Conservation (phyloP, 1,140 invertebrate species). For the Penaeus chinensis region DNA sequence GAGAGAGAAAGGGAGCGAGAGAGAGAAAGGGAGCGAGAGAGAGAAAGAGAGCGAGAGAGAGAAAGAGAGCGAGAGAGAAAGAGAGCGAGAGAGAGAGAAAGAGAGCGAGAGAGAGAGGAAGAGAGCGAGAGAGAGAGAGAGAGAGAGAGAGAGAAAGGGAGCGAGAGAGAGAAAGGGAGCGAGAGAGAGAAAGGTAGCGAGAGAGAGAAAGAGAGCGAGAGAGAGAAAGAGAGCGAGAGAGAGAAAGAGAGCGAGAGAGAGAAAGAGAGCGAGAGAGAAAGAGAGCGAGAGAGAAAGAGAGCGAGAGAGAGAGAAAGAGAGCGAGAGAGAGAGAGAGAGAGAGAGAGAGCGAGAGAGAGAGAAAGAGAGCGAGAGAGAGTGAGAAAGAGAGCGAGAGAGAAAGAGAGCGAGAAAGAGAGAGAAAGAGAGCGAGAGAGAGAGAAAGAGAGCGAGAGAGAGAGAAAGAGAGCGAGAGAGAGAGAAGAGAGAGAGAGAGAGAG, state of each 20-base stretch:
- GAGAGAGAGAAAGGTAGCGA: background rate
- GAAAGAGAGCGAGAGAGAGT: background rate
- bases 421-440: background rate
- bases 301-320: background rate
- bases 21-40: too few relatives aligned
- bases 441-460: background rate
- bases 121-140: background rate
- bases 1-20: background rate
- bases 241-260: too few relatives aligned
- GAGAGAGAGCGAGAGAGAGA: background rate
- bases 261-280: too few relatives aligned
- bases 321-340: background rate
- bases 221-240: too few relatives aligned
- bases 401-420: background rate
- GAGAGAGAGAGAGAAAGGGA: background rate
- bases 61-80: too few relatives aligned
- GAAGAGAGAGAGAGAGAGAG: background rate
- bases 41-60: too few relatives aligned
- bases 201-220: background rate
- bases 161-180: background rate
- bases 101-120: background rate
- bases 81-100: background rate
- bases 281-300: background rate
- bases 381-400: background rate
- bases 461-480: background rate